Evolutionary conservation across 2,888 invertebrate genomes (phyloP).

Genomic region (Acanthococcus lagerstroemiae): DNA sequence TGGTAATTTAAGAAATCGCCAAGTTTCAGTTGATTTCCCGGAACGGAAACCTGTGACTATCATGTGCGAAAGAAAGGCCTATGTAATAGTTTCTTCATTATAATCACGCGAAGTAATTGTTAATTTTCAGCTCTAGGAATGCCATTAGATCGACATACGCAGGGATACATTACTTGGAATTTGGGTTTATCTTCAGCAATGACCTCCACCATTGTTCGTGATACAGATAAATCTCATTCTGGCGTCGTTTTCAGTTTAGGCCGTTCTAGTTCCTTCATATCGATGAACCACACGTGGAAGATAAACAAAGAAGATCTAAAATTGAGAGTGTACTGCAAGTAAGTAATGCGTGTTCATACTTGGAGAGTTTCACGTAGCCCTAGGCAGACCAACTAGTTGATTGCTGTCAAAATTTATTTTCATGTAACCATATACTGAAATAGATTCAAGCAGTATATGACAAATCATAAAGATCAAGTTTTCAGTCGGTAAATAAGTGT

Average conservation of each 20-base stretch:
- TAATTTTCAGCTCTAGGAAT: slow-evolving; percentile 59
- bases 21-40: neutral
- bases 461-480: neutral
- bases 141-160: slow-evolving; percentile 76
- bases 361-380: too few relatives aligned
- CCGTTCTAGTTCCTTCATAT: slow-evolving; percentile 66
- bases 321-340: slow-evolving; percentile 67
- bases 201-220: slow-evolving; percentile 69
- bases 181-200: slow-evolving; percentile 58
- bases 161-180: slow-evolving; percentile 79
- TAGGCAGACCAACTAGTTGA: too few relatives aligned
- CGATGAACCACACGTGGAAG: slow-evolving; percentile 66
- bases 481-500: neutral
- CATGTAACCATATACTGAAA: too few relatives aligned
- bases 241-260: slow-evolving; percentile 69
- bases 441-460: neutral
- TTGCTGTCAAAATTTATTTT: too few relatives aligned
- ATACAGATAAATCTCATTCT: slow-evolving; percentile 56
- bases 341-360: too few relatives aligned
- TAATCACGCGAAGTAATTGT: neutral
- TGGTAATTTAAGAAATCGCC: neutral
- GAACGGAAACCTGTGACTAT: too few relatives aligned
- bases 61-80: too few relatives aligned
- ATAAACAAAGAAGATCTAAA: slow-evolving; percentile 69
- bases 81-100: too few relatives aligned